A percentile compares a stretch with the other conserved stretches of the same genome.
These are phyloP conservation scores for Aplysia californica DNA, from an alignment of 1,140 invertebrate genomes.

Conservation along the genomic window DNA sequence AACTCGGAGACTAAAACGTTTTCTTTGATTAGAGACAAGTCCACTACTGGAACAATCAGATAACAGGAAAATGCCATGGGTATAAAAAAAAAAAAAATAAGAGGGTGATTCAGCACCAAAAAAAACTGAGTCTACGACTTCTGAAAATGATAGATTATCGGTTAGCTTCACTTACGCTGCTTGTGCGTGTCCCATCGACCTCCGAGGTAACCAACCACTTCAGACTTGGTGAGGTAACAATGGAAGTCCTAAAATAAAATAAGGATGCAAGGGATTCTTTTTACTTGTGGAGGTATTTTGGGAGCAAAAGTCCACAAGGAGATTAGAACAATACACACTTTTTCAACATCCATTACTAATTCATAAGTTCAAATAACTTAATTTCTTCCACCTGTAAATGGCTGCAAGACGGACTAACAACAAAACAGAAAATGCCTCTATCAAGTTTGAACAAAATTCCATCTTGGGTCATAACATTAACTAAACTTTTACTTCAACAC, in stretches of 20 bases:
- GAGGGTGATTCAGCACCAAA: no score
- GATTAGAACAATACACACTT: no score
- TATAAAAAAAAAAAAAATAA: no score
- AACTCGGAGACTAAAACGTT: no score
- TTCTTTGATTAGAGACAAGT: no score
- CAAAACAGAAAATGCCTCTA: neutral
- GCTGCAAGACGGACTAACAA: neutral
- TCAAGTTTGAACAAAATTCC: neutral
- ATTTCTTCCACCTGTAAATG: neutral
- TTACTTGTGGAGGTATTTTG: neutral
- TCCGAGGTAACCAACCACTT: slow-evolving; percentile 93
- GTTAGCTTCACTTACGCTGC: slow-evolving; percentile 94
- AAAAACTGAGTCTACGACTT: no score
- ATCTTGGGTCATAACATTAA: neutral
- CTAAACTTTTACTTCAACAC: neutral
- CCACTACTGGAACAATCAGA: no score
- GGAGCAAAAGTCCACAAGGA: neutral
- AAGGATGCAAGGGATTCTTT: neutral
- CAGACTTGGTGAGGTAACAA: slow-evolving; percentile 89
- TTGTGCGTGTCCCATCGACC: slow-evolving; percentile 94
- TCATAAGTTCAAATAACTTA: neutral
- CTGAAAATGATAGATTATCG: no score
- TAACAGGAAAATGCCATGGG: no score
- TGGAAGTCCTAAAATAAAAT: slow-evolving; percentile 80
- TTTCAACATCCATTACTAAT: no score